Evolutionary conservation across 2,113 vertebrate genomes (phyloP).

Genomic region (Mandrillus leucophaeus): DNA sequence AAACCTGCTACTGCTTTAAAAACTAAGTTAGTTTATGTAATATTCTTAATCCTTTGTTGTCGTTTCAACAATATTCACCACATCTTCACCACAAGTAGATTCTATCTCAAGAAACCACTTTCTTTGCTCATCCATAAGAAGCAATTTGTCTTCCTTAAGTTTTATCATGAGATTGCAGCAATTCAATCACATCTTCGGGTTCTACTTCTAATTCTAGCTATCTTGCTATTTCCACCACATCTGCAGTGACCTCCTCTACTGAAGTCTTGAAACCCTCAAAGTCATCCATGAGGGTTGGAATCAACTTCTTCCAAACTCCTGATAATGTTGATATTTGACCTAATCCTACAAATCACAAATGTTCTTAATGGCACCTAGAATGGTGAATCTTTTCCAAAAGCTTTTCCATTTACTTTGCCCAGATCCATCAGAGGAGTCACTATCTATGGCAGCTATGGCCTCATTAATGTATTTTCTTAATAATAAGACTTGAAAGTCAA

Average conservation of each 20-base stretch:
- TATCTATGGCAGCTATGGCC: neutral
- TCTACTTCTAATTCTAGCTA: neutral
- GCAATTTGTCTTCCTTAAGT: neutral
- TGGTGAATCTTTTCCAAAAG: neutral
- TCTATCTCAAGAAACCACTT: neutral
- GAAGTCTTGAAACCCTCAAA: neutral
- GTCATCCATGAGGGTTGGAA: neutral
- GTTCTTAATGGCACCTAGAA: neutral
- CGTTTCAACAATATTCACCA: neutral
- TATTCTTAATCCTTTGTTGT: neutral
- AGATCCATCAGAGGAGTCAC: neutral
- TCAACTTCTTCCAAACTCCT: neutral
- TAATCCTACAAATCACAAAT: neutral
- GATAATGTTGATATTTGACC: neutral
- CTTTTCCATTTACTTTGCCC: neutral
- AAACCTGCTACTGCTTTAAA: neutral
- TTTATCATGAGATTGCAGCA: neutral
- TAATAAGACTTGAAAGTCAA: neutral
- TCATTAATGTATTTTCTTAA: neutral
- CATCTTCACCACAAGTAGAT: neutral
- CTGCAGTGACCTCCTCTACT: neutral
- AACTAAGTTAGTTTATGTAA: neutral
- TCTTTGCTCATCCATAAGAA: neutral
- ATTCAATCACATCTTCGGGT: neutral
- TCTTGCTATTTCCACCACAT: neutral